These are phyloP conservation scores for Eriocheir sinensis DNA, from an alignment of 1,140 invertebrate genomes.

Conservation along the genomic window DNA sequence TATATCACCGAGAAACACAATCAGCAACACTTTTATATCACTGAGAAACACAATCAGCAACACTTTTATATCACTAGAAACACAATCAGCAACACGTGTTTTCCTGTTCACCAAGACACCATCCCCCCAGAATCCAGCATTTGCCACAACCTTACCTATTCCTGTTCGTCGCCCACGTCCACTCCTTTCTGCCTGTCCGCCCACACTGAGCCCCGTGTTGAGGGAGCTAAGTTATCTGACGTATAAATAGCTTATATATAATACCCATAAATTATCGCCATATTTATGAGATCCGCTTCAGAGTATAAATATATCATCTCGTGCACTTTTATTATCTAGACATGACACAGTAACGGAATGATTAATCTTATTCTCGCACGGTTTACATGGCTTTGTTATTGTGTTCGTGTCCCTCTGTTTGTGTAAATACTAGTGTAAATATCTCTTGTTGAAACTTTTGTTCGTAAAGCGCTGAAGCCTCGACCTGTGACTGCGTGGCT, in stretches of 20 bases:
- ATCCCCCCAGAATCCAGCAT: not conserved
- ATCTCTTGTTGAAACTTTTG: not conserved
- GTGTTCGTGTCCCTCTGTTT: not conserved
- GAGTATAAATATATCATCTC: not conserved
- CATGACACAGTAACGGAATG: constrained; percentile 10
- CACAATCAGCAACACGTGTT: not conserved
- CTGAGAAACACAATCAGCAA: too few species aligned
- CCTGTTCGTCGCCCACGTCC: not conserved
- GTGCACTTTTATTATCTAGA: not conserved
- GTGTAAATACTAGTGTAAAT: not conserved
- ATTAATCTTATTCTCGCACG: constrained; percentile 3
- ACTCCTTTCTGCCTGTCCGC: not conserved
- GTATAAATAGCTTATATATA: constrained; percentile 34
- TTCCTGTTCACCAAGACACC: not conserved
- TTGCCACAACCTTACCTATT: not conserved
- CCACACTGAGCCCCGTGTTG: not conserved
- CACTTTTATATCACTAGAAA: not conserved
- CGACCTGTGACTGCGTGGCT: too few species aligned
- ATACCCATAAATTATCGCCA: not conserved
- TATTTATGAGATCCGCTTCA: not conserved
- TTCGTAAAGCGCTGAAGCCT: too few species aligned
- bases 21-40: too few species aligned
- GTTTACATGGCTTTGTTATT: not conserved
- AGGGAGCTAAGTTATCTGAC: not conserved
- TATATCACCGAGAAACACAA: too few species aligned